These are phyloP conservation scores for Astropecten irregularis DNA, from an alignment of 53 echinoderm and acorn worm species.

Conservation along the genomic window DNA sequence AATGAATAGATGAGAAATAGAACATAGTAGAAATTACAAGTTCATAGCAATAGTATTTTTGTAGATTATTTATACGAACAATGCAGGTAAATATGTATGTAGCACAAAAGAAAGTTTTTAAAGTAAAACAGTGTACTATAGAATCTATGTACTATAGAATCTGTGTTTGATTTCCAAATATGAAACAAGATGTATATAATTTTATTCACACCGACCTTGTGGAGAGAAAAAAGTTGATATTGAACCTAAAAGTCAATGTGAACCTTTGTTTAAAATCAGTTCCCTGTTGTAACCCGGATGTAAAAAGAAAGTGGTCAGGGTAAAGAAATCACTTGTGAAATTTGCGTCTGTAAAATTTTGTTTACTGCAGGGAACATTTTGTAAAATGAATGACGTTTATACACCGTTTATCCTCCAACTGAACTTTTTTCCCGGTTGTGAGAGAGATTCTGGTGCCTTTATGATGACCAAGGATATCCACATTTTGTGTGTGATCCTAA, in stretches of 20 bases:
- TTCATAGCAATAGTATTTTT: background rate
- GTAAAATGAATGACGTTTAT: conserved; percentile 45
- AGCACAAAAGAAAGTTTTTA: conserved; percentile 30
- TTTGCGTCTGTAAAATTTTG: conserved; percentile 49
- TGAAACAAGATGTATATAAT: conserved; percentile 56
- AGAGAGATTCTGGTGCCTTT: conserved; percentile 30
- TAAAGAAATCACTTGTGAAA: conserved; percentile 1
- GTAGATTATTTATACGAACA: conserved; percentile 9
- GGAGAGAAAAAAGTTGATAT: conserved; percentile 48
- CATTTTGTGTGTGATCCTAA: conserved; percentile 23
- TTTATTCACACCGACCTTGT: conserved; percentile 2
- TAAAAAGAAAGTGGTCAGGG: conserved; percentile 9
- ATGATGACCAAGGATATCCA: conserved; percentile 56
- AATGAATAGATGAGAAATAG: background rate
- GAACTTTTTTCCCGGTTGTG: conserved; percentile 15
- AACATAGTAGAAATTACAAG: no score
- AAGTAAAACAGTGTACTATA: conserved; percentile 33
- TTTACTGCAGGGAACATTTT: conserved; percentile 29
- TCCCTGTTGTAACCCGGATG: conserved; percentile 35
- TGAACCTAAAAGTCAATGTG: conserved; percentile 37
- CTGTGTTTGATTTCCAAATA: conserved; percentile 14
- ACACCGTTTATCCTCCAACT: conserved; percentile 38
- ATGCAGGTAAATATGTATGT: conserved; percentile 14
- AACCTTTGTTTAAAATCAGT: conserved; percentile 38
- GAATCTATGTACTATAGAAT: conserved; percentile 2